These are phyloP conservation scores for Melieria omissa DNA, from an alignment of 2,888 invertebrate species.

Conservation along the genomic window DNA sequence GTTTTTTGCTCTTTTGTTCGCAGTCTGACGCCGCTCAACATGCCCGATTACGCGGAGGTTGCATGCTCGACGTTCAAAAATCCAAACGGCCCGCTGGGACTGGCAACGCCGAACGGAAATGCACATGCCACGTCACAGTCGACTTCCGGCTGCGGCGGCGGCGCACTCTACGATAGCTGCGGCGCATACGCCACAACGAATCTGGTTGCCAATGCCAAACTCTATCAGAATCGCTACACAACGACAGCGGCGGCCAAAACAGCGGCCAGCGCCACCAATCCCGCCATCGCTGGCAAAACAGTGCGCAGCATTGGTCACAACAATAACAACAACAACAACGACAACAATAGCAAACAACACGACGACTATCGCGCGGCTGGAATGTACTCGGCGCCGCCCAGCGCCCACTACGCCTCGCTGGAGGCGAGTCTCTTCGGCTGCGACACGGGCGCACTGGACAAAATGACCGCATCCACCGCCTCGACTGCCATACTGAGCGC, in stretches of 20 bases:
- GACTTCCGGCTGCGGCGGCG: conserved; percentile 46
- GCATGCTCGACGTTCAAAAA: conserved; percentile 68
- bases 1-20: conserved; percentile 32
- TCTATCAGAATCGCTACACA: conserved; percentile 65
- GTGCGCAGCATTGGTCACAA: conserved; percentile 38
- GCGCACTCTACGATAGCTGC: conserved; percentile 65
- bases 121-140: conserved; percentile 45
- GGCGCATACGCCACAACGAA: conserved; percentile 67
- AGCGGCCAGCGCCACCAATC: conserved; percentile 33
- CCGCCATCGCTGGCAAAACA: conserved; percentile 22
- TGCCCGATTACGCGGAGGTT: conserved; percentile 68
- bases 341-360: conserved; percentile 33
- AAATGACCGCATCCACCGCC: conserved; percentile 62
- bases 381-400: conserved; percentile 66
- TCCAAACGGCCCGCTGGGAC: conserved; percentile 48
- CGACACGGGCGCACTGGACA: conserved; percentile 47
- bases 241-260: conserved; percentile 45
- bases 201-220: conserved; percentile 66
- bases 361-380: conserved; percentile 62
- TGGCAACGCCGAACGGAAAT: conserved; percentile 38
- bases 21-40: conserved; percentile 67
- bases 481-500: conserved; percentile 56
- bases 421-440: conserved; percentile 46
- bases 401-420: conserved; percentile 59
- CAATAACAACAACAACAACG: conserved; percentile 39